Evolutionary conservation across 2,888 invertebrate genomes (phyloP).

Genomic region (Lagria hirta): DNA sequence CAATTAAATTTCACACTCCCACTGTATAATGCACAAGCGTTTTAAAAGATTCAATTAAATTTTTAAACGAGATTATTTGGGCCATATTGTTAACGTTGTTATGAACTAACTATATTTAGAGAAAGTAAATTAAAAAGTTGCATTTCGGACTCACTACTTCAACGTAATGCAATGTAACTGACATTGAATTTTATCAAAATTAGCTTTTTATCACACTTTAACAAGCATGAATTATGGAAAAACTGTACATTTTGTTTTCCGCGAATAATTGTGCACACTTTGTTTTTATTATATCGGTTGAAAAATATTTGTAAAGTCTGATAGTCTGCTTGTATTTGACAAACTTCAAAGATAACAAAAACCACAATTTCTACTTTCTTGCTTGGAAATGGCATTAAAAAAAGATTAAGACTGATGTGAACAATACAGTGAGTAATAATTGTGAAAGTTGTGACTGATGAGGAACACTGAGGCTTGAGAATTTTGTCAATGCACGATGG

Average conservation of each 20-base stretch:
- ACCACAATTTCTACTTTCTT: conserved; percentile 1
- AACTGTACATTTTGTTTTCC: too few species aligned
- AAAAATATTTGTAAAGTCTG: conserved; percentile 5
- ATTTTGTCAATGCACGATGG: background rate
- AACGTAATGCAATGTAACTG: background rate
- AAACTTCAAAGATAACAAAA: conserved; percentile 3
- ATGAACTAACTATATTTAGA: too few species aligned
- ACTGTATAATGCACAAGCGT: too few species aligned
- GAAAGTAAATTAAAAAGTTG: conserved; percentile 7
- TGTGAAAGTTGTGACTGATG: conserved; percentile 12
- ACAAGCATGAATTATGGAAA: too few species aligned
- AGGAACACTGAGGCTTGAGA: too few species aligned
- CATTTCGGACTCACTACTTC: background rate
- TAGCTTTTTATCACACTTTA: too few species aligned
- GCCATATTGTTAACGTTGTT: too few species aligned
- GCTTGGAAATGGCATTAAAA: background rate
- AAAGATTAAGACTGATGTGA: too few species aligned
- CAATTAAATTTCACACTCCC: too few species aligned
- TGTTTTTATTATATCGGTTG: background rate
- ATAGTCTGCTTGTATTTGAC: conserved; percentile 3
- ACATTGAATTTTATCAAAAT: conserved; percentile 9
- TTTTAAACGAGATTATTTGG: too few species aligned
- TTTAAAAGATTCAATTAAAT: too few species aligned
- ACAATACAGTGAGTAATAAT: too few species aligned
- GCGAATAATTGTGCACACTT: background rate